Evolutionary conservation across 2,888 invertebrate species (phyloP).

Genomic region (Tetropium fuscum): DNA sequence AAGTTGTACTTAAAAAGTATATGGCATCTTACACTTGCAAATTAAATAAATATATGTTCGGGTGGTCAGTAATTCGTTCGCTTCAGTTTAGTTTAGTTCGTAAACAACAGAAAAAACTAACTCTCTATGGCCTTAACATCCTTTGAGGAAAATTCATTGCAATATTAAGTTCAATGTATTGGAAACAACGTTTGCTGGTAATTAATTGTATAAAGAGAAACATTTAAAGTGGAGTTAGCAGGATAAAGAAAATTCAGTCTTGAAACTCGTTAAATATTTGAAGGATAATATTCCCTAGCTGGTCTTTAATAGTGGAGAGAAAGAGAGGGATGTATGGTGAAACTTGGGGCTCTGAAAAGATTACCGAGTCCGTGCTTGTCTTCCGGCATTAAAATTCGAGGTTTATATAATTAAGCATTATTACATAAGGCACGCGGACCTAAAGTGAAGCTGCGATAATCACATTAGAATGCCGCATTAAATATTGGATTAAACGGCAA

Average conservation of each 20-base stretch:
- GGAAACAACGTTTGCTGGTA: conserved; percentile 14
- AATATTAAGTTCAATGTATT: conserved; percentile 11
- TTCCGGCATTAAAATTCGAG: conserved; percentile 46
- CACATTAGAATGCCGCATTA: conserved; percentile 50
- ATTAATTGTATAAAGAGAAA: conserved; percentile 32
- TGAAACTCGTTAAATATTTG: conserved; percentile 44
- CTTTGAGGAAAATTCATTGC: conserved; percentile 1
- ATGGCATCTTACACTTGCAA: no score
- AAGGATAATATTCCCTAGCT: conserved; percentile 38
- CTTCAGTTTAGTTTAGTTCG: no score
- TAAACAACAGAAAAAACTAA: no score
- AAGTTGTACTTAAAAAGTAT: no score
- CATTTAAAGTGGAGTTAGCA: conserved; percentile 40
- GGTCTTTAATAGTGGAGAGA: conserved; percentile 35
- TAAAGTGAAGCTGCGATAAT: conserved; percentile 48
- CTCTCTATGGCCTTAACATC: no score
- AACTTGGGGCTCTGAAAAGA: conserved; percentile 37
- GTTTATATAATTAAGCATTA: conserved; percentile 50
- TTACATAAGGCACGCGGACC: conserved; percentile 48
- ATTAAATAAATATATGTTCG: no score
- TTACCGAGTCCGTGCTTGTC: conserved; percentile 45
- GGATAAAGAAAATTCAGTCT: conserved; percentile 40
- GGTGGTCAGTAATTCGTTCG: no score
- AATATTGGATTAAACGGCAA: conserved; percentile 49
- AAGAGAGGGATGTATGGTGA: conserved; percentile 18